phyloP scores from a whole-genome alignment of 2,113 vertebrate species.

The Globicephala melas region DNA sequence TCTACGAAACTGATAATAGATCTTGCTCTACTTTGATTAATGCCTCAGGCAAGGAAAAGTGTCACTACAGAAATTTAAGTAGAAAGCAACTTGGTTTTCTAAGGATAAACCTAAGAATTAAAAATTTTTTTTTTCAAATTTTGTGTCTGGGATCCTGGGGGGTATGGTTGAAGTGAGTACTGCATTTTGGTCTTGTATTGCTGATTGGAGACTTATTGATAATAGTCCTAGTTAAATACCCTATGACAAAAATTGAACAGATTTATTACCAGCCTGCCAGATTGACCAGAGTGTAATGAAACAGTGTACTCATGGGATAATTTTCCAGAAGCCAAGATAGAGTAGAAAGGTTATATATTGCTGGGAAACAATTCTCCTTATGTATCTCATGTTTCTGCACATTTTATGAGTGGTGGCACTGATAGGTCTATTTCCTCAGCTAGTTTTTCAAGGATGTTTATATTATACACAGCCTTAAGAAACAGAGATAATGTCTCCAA shows the following conservation, averaged over 20 bases:
- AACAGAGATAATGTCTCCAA: neutral
- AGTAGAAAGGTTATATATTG: neutral
- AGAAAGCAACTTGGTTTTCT: neutral
- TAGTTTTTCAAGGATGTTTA: neutral
- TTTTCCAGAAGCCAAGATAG: neutral
- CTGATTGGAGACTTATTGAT: neutral
- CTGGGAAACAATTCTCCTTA: neutral
- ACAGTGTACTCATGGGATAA: neutral
- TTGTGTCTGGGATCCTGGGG: neutral
- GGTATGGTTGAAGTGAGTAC: neutral
- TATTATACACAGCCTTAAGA: neutral
- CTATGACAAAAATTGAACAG: neutral
- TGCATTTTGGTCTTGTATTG: neutral
- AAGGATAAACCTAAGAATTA: neutral
- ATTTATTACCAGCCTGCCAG: neutral
- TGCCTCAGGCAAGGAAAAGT: neutral
- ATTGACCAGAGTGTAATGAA: slow-evolving; percentile 16
- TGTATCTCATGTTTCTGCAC: neutral
- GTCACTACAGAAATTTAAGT: neutral
- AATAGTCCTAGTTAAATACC: neutral
- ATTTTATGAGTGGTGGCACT: neutral
- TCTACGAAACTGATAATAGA: neutral
- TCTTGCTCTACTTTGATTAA: neutral
- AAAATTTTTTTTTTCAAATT: neutral
- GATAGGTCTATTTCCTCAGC: neutral